These are phyloP conservation scores for Mus spretus DNA, from an alignment of 2,797 vertebrate genomes.

Conservation along the genomic window DNA sequence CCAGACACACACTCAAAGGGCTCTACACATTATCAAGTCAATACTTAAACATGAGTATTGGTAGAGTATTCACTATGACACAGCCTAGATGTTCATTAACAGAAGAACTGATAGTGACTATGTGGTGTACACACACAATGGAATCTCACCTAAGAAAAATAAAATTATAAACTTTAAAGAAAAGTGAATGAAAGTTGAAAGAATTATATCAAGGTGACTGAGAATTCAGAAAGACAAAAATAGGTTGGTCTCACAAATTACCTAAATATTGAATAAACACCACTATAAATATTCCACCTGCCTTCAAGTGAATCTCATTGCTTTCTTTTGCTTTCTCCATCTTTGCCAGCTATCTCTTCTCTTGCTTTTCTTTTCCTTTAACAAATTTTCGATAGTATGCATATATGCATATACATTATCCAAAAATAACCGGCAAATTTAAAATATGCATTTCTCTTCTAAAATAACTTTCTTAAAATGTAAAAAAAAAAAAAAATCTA, in stretches of 20 bases:
- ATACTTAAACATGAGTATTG: neutral
- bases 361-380: neutral
- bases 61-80: neutral
- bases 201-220: neutral
- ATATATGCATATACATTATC: neutral
- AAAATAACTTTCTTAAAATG: neutral
- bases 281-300: neutral
- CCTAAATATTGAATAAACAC: neutral
- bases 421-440: slow-evolving; percentile 18
- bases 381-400: neutral
- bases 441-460: slow-evolving; percentile 5
- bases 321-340: neutral
- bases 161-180: neutral
- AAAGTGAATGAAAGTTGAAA: neutral
- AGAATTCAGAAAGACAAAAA: neutral
- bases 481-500: slow-evolving; percentile 6
- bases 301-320: neutral
- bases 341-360: neutral
- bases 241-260: neutral
- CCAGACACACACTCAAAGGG: neutral
- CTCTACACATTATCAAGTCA: neutral
- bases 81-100: neutral
- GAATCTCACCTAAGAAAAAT: neutral
- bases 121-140: neutral
- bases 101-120: neutral